Evolutionary conservation across 2,797 vertebrate genomes (phyloP), one percentile per base, ranked within the genome.

Genomic region (Anguilla anguilla): DNA sequence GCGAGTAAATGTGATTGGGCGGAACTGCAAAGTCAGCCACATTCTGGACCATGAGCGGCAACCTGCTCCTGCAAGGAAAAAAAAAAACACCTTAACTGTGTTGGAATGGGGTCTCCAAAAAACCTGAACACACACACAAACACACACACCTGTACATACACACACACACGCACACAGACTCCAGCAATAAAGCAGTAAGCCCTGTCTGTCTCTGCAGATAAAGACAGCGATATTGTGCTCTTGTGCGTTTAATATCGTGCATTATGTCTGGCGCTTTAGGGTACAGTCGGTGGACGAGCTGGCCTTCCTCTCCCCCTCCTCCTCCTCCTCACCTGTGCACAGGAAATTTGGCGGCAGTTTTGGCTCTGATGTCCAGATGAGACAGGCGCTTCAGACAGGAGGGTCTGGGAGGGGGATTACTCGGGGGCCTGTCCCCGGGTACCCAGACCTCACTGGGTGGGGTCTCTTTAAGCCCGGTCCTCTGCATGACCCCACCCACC

Each of bases 271-370:
- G 74, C n/a, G 79, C 81, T 64, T 83, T 49, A 53, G 86, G 82
- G 84, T 1, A 64, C 28, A 19, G 67, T 39, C 17, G 35, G 11
- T 5, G 10, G 67, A 72, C 3, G 28, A 28, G 3, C 9, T 77
- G 72, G 72, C 15, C 35, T 19, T 82, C 25, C 67, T 87, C 3
- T 28, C 2, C 51, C 51, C 39, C 35, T 35, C 35, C 35, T 35
- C 35, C 35, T 57, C 74, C 28, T 86, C 57, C 55, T 83, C 55
- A 90, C 86, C 89, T 89, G 61, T 85, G 86, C 84, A 91, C 90
- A 92, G 90, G 91, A 92, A 92, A 92, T 92, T 67, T 87, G 61
- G 43, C 59, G 17, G 28, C 25, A 31, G 15, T 77, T 72, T 69
- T 22, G 43, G 11, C 64, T 51, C 10, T 19, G 46, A 83, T 51